Base-by-base conservation (phyloP, 2,888 invertebrate genomes). In the Marronus borbonicus region DNA sequence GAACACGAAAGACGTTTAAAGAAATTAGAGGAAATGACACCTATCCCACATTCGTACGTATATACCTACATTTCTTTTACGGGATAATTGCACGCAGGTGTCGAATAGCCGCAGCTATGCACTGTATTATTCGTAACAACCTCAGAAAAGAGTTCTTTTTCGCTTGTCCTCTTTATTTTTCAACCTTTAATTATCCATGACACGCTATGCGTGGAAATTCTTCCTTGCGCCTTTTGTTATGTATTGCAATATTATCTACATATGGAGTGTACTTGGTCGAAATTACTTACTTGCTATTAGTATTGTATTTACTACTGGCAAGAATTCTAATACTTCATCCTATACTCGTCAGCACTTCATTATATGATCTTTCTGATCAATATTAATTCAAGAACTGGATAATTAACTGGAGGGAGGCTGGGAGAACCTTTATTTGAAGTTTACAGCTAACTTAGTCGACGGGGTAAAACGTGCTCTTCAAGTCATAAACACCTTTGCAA, bases 1-100 rank as follows among this genome's bases (percentile, higher is more conserved):
- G 20, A 20, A 55, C 55, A 55, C 55, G 55, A 55, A n/a, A 55
- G 55, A 55, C 55, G 55, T 55, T 55, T 55, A 55, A n/a, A 44
- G 55, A 55, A 55, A 55, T 55, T 55, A 20, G 55, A 55, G 12
- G 55, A 55, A 55, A 55, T 55, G 55, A 55, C 55, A 55, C 20
- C 55, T 55, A 17, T 44, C 10, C 8, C 44, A 44, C 44, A 44
- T 44, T 44, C 44, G 44, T 44, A 44, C 44, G 44, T 44, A 12
- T 44, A 8, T 8, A 44, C 8, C 5, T 5, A n/a, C n/a, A 10
- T 14, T 52, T 55, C 7, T 55, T 55, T 55, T 55, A 55, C 14
- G 55, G 14, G 55, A 55, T 55, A 55, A 55, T 55, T n/a, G 55
- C 20, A 55, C 55, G 17, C 55, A 55, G 55, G 55, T 55, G 55